These are phyloP conservation scores for Rutpela maculata DNA, from an alignment of 2,888 invertebrate species.

Conservation along the genomic window DNA sequence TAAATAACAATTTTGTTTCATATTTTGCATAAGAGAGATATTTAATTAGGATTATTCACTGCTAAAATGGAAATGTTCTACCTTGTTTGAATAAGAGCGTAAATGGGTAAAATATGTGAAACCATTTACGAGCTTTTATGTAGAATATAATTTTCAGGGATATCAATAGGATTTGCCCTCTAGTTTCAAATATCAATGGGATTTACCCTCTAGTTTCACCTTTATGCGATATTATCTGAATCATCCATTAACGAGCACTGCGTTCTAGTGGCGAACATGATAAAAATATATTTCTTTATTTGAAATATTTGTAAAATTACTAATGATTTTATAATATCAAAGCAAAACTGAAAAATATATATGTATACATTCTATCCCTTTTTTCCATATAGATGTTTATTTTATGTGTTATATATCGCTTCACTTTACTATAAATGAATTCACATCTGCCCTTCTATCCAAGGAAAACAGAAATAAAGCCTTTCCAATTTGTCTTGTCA, in stretches of 20 bases:
- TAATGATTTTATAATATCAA: not conserved
- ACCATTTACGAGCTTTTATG: too few species aligned
- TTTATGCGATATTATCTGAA: not conserved
- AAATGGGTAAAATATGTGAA: too few species aligned
- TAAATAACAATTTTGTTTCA: too few species aligned
- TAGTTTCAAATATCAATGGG: too few species aligned
- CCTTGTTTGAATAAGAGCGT: too few species aligned
- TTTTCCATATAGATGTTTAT: conserved; percentile 24
- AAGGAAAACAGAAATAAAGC: conserved; percentile 27
- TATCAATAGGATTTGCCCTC: too few species aligned
- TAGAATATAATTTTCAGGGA: too few species aligned
- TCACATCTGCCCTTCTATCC: conserved; percentile 29
- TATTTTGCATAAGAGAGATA: too few species aligned
- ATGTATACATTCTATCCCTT: not conserved
- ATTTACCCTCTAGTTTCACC: too few species aligned
- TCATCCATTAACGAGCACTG: not conserved
- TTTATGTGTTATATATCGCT: conserved; percentile 30
- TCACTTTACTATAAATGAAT: conserved; percentile 33
- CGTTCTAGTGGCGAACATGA: not conserved
- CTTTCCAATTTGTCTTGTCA: conserved; percentile 32
- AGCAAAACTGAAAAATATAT: not conserved
- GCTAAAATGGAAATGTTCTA: too few species aligned
- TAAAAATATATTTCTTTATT: not conserved
- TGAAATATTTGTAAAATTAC: not conserved
- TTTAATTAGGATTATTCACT: too few species aligned